phyloP scores from a whole-genome alignment of 2,888 invertebrate species.

The Hipparchia semele region DNA sequence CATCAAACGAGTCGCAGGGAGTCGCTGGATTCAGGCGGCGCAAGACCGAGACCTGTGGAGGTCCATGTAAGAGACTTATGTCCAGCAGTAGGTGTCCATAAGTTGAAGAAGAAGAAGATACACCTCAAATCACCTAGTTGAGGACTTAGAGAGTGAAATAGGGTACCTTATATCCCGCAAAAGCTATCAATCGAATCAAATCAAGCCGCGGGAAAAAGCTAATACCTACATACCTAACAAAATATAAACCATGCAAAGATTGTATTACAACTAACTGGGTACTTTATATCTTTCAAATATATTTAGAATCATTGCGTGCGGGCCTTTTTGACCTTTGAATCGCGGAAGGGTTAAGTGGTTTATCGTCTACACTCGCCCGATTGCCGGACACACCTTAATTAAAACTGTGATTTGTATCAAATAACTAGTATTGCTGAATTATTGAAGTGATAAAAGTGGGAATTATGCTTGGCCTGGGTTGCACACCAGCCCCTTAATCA shows the following conservation, averaged over 20 bases:
- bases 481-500: conserved; percentile 15
- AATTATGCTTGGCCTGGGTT: conserved; percentile 20
- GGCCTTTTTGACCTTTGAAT: conserved; percentile 66
- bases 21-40: too few relatives aligned
- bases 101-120: too few relatives aligned
- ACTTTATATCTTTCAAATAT: conserved; percentile 29
- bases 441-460: conserved; percentile 35
- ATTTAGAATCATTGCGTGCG: conserved; percentile 59
- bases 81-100: too few relatives aligned
- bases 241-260: background rate
- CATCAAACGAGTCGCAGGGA: too few relatives aligned
- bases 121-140: too few relatives aligned
- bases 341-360: conserved; percentile 60
- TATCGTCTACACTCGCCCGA: conserved; percentile 47
- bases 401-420: conserved; percentile 41
- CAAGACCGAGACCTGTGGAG: too few relatives aligned
- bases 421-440: conserved; percentile 37
- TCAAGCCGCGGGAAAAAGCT: too few relatives aligned
- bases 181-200: too few relatives aligned
- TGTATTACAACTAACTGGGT: background rate
- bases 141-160: too few relatives aligned
- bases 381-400: conserved; percentile 42
- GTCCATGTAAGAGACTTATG: too few relatives aligned
- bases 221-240: background rate
- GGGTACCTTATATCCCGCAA: too few relatives aligned